phyloP scores from a whole-genome alignment of 2,797 vertebrate genomes.

The Anisognathus igniventris region DNA sequence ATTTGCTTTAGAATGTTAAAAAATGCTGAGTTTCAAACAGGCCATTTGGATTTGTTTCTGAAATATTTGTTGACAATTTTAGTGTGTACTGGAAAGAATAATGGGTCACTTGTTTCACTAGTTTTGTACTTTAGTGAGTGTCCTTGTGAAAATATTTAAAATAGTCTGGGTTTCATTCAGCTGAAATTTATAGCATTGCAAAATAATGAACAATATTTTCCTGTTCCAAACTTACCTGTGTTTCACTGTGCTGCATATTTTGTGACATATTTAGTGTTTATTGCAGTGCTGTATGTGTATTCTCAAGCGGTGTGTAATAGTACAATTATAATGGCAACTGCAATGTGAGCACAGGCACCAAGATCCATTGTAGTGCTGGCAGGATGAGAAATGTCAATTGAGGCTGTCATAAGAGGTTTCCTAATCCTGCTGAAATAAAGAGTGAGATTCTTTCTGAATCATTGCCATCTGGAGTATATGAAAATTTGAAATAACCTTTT shows the following conservation, averaged over 20 bases:
- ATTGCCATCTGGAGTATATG: constrained; percentile 48
- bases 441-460: constrained; percentile 42
- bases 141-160: background rate
- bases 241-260: background rate
- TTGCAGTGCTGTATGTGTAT: background rate
- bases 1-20: background rate
- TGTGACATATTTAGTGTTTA: constrained; percentile 7
- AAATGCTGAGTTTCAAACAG: background rate
- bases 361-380: constrained; percentile 36
- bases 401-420: constrained; percentile 39
- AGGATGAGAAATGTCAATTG: constrained; percentile 56
- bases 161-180: background rate
- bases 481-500: constrained; percentile 57
- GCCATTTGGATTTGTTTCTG: background rate
- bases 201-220: background rate
- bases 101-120: background rate
- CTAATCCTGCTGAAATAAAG: constrained; percentile 52
- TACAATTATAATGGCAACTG: constrained; percentile 1
- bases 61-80: background rate
- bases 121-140: background rate
- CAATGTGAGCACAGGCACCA: background rate
- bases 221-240: background rate
- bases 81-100: background rate
- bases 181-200: background rate
- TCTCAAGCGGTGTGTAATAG: background rate